A percentile compares a stretch with the other conserved stretches of the same genome.
phyloP scores from a whole-genome alignment of 2,888 invertebrate genomes.

The Archaeoteleia sp. region DNA sequence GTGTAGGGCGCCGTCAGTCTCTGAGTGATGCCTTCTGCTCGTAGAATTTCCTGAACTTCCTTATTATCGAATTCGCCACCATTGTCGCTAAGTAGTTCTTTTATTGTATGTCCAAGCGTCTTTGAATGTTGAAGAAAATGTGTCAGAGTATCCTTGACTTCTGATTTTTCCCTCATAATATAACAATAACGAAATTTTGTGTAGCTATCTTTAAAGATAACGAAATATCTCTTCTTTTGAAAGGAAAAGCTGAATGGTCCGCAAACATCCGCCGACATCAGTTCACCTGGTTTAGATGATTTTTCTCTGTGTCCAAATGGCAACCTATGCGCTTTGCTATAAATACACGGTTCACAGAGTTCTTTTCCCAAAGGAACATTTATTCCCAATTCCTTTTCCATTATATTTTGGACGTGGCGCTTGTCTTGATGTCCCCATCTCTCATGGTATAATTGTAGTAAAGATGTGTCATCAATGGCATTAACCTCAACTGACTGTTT shows the following conservation, averaged over 20 bases:
- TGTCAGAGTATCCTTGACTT: slow-evolving; percentile 53
- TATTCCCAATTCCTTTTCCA: slow-evolving; percentile 58
- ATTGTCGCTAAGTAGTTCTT: slow-evolving; percentile 62
- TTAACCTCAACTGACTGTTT: slow-evolving; percentile 27
- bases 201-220: slow-evolving; percentile 48
- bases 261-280: slow-evolving; percentile 59
- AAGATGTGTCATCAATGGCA: slow-evolving; percentile 14
- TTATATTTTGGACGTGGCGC: slow-evolving; percentile 57
- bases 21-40: slow-evolving; percentile 48
- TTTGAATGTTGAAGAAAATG: slow-evolving; percentile 54
- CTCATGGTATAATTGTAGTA: slow-evolving; percentile 58
- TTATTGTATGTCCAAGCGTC: slow-evolving; percentile 55
- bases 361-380: slow-evolving; percentile 45
- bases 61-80: slow-evolving; percentile 62
- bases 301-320: slow-evolving; percentile 58
- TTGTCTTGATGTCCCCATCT: slow-evolving; percentile 66
- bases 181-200: slow-evolving; percentile 58
- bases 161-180: slow-evolving; percentile 54
- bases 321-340: slow-evolving; percentile 59
- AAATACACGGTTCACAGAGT: slow-evolving; percentile 58
- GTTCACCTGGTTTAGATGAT: slow-evolving; percentile 53
- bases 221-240: slow-evolving; percentile 40
- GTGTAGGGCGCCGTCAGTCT: slow-evolving; percentile 54
- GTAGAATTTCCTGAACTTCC: slow-evolving; percentile 54
- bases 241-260: slow-evolving; percentile 55